phyloP scores from a whole-genome alignment of 2,797 vertebrate genomes.

The Apogon hyalosoma region DNA sequence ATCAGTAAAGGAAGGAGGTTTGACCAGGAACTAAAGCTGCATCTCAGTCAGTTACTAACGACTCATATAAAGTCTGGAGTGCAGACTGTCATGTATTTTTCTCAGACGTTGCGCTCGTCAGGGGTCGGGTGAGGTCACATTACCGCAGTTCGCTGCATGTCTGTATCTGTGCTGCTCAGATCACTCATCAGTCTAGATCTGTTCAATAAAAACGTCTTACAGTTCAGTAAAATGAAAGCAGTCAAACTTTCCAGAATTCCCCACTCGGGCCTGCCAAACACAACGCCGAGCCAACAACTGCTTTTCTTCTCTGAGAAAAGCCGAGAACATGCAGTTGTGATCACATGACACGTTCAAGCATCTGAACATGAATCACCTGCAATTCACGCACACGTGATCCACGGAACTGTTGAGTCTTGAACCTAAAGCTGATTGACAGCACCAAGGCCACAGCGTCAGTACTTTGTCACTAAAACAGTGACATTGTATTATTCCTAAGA shows the following conservation, averaged over 20 bases:
- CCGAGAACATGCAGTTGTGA: conserved; percentile 21
- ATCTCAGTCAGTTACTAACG: conserved; percentile 13
- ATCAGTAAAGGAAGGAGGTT: conserved; percentile 27
- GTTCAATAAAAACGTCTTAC: conserved; percentile 14
- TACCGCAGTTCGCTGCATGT: background rate
- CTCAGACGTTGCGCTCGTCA: background rate
- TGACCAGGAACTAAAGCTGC: conserved; percentile 10
- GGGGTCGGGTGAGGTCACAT: background rate
- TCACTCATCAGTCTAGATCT: conserved; percentile 1
- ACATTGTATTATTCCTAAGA: too few relatives aligned
- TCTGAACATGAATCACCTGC: conserved; percentile 44
- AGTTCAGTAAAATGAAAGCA: conserved; percentile 35
- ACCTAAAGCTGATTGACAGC: conserved; percentile 10
- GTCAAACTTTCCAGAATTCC: conserved; percentile 57
- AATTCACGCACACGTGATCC: conserved; percentile 17
- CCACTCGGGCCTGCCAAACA: conserved; percentile 47
- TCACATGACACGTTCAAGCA: conserved; percentile 36
- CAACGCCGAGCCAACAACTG: conserved; percentile 35
- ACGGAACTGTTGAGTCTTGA: conserved; percentile 3
- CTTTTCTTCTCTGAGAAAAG: conserved; percentile 22
- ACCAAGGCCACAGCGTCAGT: background rate
- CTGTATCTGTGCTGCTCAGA: conserved; percentile 4
- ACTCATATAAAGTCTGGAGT: background rate
- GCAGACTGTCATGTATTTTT: background rate
- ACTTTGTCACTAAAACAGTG: background rate